Evolutionary conservation across 1,140 invertebrate species (phyloP), one percentile per base, ranked within the genome.

Genomic region (Drosophila ironensis): DNA sequence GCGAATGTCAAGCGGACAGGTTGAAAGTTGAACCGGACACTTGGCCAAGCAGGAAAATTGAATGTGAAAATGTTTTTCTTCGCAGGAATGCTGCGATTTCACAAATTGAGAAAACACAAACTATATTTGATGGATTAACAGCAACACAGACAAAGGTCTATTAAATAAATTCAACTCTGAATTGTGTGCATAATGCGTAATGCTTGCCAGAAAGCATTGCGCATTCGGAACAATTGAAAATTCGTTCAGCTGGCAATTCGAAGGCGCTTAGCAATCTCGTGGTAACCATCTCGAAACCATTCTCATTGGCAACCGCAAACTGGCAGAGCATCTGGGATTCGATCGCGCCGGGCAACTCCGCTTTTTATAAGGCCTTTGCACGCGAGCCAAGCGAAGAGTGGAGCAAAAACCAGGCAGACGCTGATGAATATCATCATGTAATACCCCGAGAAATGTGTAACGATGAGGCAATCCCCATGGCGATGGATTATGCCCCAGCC

Each of bases 391-490:
- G 25, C 33, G 14, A 16, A 42, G 11, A 42, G 40, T 42, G 14
- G 41, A 44, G 41, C 40, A 52, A 51, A 38, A 60, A 25, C 30
- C 60, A 66, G 40, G 22, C 20, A 33, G 30, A 33, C 30, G 30
- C 50, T 35, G 38, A 60, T 84, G 78, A 67, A 72, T 84, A 82
- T 70, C 77, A 82, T 78, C 73, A 82, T 84, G 77, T 82, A 82
- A 82, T 63, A 84, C 51, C 78, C n/a, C 61, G 61, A 78, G 78
- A 84, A 82, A 84, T 84, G 74, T 84, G 67, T 71, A 42, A 75
- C 69, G 57, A 82, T 84, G 78, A 82, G 77, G 77, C 77, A 82
- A 82, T 75, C 42, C 41, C 35, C 8, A 9, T 2, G 17, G 8
- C 7, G 52, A 51, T 12, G 48, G 20, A 46, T 63, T 63, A 63